Percentiles rank a stretch among this genome's conserved stretches.
phyloP scores from a whole-genome alignment of 2,797 vertebrate species.

The Mionectes olivaceus region DNA sequence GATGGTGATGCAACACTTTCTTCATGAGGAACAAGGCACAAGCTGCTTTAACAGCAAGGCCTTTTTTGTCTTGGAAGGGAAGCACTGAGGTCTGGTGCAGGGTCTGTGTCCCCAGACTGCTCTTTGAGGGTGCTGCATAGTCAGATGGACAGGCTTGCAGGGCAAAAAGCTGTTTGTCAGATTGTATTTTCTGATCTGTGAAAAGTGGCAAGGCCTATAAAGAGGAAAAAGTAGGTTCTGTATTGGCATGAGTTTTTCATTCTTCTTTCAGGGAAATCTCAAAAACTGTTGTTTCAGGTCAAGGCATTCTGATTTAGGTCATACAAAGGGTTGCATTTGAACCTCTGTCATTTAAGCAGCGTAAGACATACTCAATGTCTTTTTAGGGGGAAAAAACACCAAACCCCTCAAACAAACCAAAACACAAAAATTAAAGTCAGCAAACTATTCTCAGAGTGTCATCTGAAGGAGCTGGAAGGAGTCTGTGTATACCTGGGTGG shows the following conservation, averaged over 20 bases:
- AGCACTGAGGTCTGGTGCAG: background rate
- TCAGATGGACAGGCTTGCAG: background rate
- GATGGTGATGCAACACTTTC: fast-evolving
- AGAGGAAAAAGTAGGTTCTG: background rate
- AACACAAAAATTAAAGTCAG: background rate
- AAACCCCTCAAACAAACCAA: background rate
- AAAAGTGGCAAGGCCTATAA: background rate
- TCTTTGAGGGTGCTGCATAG: background rate
- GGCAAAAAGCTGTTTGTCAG: background rate
- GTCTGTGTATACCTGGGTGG: too few relatives aligned
- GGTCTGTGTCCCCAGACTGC: background rate
- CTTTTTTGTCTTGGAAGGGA: background rate
- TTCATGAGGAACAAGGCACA: background rate
- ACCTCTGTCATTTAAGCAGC: background rate
- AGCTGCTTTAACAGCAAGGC: background rate
- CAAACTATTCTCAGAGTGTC: background rate
- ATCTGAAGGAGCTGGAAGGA: too few relatives aligned
- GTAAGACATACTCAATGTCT: background rate
- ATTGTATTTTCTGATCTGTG: background rate
- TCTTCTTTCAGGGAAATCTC: background rate
- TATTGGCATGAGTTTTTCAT: background rate
- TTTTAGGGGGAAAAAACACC: background rate
- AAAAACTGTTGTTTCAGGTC: background rate
- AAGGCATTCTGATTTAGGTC: background rate
- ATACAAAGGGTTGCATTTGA: background rate